Conservation (phyloP, 2,113 vertebrate genomes). For the Lathamus discolor region DNA sequence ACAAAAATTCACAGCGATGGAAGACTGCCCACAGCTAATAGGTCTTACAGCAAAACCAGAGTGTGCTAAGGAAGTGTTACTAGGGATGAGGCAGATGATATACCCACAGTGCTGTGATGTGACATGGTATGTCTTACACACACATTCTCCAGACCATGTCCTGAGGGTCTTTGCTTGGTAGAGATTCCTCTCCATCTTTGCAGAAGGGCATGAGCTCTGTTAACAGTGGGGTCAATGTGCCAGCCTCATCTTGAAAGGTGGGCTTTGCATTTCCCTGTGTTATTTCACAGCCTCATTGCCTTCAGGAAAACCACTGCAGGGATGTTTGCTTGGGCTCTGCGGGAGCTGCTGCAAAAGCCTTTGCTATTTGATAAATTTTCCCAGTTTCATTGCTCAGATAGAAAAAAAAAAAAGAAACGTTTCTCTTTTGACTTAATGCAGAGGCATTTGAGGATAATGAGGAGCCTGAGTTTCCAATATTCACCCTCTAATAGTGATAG, state of each 20-base stretch:
- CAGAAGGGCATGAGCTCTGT: not conserved
- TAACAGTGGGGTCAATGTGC: not conserved
- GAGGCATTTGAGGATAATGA: not conserved
- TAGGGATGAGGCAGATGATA: not conserved
- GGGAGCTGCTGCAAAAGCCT: not conserved
- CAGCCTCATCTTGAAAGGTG: not conserved
- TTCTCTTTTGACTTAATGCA: not conserved
- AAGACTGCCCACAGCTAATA: not conserved
- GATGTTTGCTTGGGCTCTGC: not conserved
- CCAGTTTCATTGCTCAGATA: not conserved
- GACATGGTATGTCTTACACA: accelerated
- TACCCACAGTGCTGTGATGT: not conserved
- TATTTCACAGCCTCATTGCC: not conserved
- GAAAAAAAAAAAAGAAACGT: not conserved
- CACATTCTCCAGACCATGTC: not conserved
- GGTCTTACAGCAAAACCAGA: not conserved
- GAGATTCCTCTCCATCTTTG: not conserved
- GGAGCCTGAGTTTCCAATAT: not conserved
- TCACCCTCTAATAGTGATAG: not conserved
- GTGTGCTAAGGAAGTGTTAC: not conserved
- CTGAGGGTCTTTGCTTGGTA: accelerated
- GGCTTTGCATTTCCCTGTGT: not conserved
- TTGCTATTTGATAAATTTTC: not conserved
- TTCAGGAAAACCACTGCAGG: not conserved
- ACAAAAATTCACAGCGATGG: not conserved